These are phyloP conservation scores for Seriola quinqueradiata DNA, from an alignment of 2,113 vertebrate species.

Conservation along the genomic window DNA sequence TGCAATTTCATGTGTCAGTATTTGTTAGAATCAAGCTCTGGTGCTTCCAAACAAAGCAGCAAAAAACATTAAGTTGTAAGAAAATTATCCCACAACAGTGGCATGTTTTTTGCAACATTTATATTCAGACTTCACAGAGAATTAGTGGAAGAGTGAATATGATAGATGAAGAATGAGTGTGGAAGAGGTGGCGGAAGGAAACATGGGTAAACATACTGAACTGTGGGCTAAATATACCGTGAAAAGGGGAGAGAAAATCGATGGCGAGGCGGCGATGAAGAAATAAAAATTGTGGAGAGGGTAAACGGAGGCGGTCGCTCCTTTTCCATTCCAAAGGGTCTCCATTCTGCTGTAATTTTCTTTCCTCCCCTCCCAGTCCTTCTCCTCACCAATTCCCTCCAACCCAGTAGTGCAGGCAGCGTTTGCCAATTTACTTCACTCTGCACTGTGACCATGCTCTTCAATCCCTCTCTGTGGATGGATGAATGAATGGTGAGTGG, in stretches of 20 bases:
- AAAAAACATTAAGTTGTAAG: conserved; percentile 5
- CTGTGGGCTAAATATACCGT: conserved; percentile 2
- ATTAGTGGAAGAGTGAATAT: conserved; percentile 11
- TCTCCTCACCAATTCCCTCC: conserved; percentile 15
- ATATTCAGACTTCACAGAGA: conserved; percentile 12
- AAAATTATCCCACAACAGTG: not conserved
- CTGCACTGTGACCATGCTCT: conserved; percentile 34
- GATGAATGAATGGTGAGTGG: conserved; percentile 38
- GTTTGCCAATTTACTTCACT: conserved; percentile 47
- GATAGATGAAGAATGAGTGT: conserved; percentile 14
- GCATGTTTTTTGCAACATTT: conserved; percentile 26
- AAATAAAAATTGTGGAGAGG: conserved; percentile 14
- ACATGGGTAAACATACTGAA: conserved; percentile 23
- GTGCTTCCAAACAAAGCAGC: not conserved
- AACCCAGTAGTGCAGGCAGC: conserved; percentile 22
- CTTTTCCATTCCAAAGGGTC: conserved; percentile 27
- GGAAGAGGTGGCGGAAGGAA: conserved; percentile 3
- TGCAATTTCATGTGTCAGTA: conserved; percentile 7
- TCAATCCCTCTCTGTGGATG: conserved; percentile 35
- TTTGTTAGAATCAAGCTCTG: conserved; percentile 20
- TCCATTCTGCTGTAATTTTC: conserved; percentile 26
- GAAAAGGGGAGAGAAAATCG: conserved; percentile 33
- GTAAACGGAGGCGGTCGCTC: conserved; percentile 20
- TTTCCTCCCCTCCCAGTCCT: conserved; percentile 7
- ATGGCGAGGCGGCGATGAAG: not conserved